Conservation (phyloP, 2,888 invertebrate genomes). For the Tetramorium bicarinatum region DNA sequence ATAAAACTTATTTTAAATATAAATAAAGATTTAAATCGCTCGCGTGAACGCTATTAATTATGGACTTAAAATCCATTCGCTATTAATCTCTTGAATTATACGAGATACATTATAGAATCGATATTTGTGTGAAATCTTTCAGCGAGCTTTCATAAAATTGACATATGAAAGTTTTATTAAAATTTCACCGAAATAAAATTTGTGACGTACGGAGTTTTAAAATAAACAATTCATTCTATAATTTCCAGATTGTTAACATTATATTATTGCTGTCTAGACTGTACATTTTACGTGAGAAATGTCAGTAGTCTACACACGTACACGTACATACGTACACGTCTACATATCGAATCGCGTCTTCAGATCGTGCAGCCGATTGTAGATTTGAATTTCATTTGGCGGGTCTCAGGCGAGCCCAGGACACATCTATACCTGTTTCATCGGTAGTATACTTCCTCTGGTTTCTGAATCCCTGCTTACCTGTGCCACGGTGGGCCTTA, state of each 20-base stretch:
- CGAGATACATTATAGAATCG: not conserved
- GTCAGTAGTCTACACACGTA: not conserved
- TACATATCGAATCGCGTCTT: not conserved
- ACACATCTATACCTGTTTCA: conserved; percentile 63
- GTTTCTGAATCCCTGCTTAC: conserved; percentile 79
- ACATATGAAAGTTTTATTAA: not conserved
- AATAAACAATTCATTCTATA: not conserved
- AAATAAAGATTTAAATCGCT: not conserved
- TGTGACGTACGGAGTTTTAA: not conserved
- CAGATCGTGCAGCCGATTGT: not conserved
- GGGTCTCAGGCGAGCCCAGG: conserved; percentile 8
- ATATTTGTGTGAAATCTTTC: not conserved
- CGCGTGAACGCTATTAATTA: not conserved
- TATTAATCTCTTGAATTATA: not conserved
- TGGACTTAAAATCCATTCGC: not conserved
- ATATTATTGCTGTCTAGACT: not conserved
- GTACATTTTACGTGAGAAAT: not conserved
- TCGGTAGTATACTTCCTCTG: conserved; percentile 70
- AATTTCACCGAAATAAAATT: not conserved
- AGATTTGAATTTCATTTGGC: not conserved
- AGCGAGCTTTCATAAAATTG: not conserved
- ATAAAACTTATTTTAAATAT: not conserved
- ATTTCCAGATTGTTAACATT: not conserved
- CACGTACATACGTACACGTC: not conserved
- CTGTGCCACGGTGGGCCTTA: conserved; percentile 81